phyloP scores from a whole-genome alignment of 2,113 vertebrate species.

The Progne subis region DNA sequence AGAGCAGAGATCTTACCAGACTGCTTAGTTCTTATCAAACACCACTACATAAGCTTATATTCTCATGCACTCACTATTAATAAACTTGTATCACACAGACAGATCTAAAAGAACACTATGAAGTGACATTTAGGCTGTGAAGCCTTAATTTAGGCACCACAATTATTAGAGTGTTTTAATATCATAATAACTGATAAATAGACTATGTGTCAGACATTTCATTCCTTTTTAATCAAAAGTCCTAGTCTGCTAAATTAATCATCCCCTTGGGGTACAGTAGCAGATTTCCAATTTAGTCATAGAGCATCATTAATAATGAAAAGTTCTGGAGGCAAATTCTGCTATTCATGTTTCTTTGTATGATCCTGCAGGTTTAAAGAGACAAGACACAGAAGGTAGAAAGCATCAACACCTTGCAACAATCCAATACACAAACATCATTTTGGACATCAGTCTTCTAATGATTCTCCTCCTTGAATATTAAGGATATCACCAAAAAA shows the following conservation, averaged over 20 bases:
- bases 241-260: constrained; percentile 78
- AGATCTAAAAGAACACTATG: constrained; percentile 58
- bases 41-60: not conserved
- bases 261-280: constrained; percentile 76
- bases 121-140: constrained; percentile 72
- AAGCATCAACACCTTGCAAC: not conserved
- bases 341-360: constrained; percentile 67
- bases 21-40: not conserved
- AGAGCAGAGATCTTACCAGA: not conserved
- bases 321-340: constrained; percentile 66
- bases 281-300: constrained; percentile 80
- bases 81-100: constrained; percentile 54
- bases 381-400: not conserved
- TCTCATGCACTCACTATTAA: not conserved
- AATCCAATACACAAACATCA: not conserved
- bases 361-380: constrained; percentile 65
- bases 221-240: constrained; percentile 83
- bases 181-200: constrained; percentile 82
- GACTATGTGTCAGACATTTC: constrained; percentile 78
- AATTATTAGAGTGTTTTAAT: constrained; percentile 79
- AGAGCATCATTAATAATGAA: constrained; percentile 80
- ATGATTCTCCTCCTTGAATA: not conserved
- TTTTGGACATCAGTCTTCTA: not conserved
- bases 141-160: constrained; percentile 74
- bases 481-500: not conserved